phyloP scores from a whole-genome alignment of 2,888 invertebrate species.

The Embidobia sp. region DNA sequence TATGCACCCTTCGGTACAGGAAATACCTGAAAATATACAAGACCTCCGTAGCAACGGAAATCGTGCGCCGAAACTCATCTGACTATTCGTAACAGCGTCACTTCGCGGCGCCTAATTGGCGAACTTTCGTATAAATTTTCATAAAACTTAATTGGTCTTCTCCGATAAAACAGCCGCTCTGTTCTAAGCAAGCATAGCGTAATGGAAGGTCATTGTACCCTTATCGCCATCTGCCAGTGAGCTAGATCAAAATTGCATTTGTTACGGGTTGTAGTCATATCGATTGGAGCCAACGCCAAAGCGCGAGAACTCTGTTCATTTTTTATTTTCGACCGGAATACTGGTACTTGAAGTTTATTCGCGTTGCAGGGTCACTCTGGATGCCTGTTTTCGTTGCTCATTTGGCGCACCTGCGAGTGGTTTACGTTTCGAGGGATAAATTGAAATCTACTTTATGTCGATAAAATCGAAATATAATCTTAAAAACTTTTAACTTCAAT shows the following conservation, averaged over 20 bases:
- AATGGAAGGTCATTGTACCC: conserved; percentile 49
- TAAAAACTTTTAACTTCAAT: too few relatives aligned
- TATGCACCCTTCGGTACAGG: conserved; percentile 16
- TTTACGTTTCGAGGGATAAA: too few relatives aligned
- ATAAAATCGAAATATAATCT: too few relatives aligned
- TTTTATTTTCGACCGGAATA: conserved; percentile 48
- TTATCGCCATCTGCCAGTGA: conserved; percentile 58
- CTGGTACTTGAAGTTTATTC: conserved; percentile 23
- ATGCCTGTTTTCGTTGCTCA: conserved; percentile 4
- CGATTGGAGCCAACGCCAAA: conserved; percentile 43
- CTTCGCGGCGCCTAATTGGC: conserved; percentile 4
- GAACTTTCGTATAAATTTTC: conserved; percentile 10
- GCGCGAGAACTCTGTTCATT: conserved; percentile 38
- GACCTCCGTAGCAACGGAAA: neutral
- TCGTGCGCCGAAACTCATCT: conserved; percentile 16
- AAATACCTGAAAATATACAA: neutral
- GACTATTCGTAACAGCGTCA: neutral
- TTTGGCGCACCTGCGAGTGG: too few relatives aligned
- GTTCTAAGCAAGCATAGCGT: conserved; percentile 22
- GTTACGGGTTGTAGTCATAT: conserved; percentile 62
- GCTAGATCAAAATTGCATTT: conserved; percentile 61
- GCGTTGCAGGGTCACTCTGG: conserved; percentile 1
- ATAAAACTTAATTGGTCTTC: conserved; percentile 18
- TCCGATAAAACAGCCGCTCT: conserved; percentile 11
- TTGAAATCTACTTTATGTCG: too few relatives aligned